phyloP scores from a whole-genome alignment of 2,797 vertebrate species.

The Helarctos malayanus region DNA sequence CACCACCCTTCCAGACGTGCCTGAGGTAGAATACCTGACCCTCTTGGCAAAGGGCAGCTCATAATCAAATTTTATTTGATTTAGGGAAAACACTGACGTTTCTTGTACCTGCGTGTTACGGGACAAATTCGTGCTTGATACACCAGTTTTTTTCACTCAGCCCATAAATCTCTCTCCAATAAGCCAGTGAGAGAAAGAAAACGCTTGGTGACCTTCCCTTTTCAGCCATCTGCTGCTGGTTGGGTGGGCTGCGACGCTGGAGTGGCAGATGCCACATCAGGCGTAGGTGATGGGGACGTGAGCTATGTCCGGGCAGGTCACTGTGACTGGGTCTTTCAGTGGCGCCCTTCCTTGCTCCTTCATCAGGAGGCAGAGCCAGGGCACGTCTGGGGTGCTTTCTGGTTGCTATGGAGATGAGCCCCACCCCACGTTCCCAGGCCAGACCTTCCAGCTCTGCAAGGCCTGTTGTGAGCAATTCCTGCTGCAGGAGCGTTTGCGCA shows the following conservation, averaged over 20 bases:
- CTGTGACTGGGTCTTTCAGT: slow-evolving; percentile 52
- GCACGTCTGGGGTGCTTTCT: slow-evolving; percentile 30
- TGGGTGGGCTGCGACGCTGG: background rate
- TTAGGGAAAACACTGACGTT: background rate
- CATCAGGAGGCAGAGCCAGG: background rate
- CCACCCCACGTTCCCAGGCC: slow-evolving; percentile 45
- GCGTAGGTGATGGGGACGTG: background rate
- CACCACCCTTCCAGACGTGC: background rate
- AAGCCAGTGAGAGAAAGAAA: background rate
- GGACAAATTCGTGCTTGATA: background rate
- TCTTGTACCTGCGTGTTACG: background rate
- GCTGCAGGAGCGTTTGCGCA: background rate
- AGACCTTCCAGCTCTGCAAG: background rate
- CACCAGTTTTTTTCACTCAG: background rate
- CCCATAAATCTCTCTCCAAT: background rate
- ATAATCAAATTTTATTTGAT: background rate
- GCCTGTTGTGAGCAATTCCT: background rate
- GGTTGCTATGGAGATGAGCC: slow-evolving; percentile 72
- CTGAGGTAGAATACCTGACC: background rate
- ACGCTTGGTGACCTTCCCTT: background rate
- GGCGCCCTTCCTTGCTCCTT: background rate
- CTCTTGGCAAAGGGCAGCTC: background rate
- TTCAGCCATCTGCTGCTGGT: background rate
- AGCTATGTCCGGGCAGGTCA: background rate
- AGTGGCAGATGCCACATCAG: background rate